Conservation (phyloP, 2,888 invertebrate genomes). For the Xestia xanthographa region DNA sequence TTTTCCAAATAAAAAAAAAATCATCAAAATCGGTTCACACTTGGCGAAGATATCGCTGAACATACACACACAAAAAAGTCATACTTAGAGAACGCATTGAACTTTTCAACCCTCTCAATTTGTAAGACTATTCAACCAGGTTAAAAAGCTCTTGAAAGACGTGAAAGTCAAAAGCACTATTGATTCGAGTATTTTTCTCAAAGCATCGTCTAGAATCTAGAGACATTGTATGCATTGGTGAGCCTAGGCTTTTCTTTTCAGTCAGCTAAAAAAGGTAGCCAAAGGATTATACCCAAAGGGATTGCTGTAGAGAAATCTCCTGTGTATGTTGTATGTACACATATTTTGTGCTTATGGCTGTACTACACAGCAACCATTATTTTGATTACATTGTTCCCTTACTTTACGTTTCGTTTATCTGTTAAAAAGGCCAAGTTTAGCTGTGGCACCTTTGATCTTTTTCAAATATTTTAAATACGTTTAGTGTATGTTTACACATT, state of each 20-base stretch:
- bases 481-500: not conserved
- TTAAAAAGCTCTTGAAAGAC: conserved; percentile 5
- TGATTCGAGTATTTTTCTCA: not conserved
- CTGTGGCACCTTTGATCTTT: not conserved
- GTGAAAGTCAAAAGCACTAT: not conserved
- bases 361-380: not conserved
- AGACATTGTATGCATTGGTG: not conserved
- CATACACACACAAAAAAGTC: not conserved
- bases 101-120: conserved; percentile 11
- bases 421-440: not conserved
- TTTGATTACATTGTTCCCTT: not conserved
- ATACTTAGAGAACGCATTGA: not conserved
- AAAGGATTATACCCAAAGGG: not conserved
- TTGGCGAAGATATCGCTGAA: too few species aligned
- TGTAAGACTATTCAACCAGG: conserved; percentile 18
- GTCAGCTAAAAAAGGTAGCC: not conserved
- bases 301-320: not conserved
- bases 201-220: not conserved
- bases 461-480: not conserved
- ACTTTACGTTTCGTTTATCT: not conserved
- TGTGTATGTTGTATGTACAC: not conserved
- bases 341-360: not conserved
- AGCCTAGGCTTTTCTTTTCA: not conserved
- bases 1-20: too few species aligned
- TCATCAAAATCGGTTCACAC: too few species aligned